A percentile compares a stretch with the other conserved stretches of the same genome.
Evolutionary conservation across 2,888 invertebrate species (phyloP).

Genomic region (Entomobrya proxima): DNA sequence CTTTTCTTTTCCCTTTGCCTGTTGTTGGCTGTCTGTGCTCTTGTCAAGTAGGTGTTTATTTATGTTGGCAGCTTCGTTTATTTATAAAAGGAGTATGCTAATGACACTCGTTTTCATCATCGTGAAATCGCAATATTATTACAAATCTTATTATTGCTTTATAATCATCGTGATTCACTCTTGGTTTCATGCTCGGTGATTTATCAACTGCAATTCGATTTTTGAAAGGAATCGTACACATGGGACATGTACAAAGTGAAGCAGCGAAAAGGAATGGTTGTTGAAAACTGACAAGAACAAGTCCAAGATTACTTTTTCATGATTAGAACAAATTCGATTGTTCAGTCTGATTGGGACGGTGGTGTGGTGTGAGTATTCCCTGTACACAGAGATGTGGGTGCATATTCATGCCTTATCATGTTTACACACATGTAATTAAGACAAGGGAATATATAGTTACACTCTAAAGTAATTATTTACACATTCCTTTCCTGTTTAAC

Average conservation of each 20-base stretch:
- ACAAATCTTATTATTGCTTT: background rate
- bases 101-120: background rate
- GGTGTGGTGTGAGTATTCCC: background rate
- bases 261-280: background rate
- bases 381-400: background rate
- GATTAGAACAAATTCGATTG: constrained; percentile 45
- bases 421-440: background rate
- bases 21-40: background rate
- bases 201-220: background rate
- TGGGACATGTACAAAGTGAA: background rate
- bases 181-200: background rate
- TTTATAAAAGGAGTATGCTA: background rate
- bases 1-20: background rate
- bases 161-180: constrained; percentile 5
- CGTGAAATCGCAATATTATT: constrained; percentile 12
- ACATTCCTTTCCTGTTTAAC: constrained; percentile 17
- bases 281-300: background rate
- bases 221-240: constrained; percentile 13
- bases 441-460: background rate
- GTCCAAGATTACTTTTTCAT: background rate
- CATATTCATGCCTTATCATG: background rate
- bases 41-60: constrained; percentile 30
- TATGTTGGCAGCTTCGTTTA: background rate
- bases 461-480: background rate
- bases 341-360: constrained; percentile 32